phyloP scores from a whole-genome alignment of 2,113 vertebrate genomes.

The Rattus rattus region DNA sequence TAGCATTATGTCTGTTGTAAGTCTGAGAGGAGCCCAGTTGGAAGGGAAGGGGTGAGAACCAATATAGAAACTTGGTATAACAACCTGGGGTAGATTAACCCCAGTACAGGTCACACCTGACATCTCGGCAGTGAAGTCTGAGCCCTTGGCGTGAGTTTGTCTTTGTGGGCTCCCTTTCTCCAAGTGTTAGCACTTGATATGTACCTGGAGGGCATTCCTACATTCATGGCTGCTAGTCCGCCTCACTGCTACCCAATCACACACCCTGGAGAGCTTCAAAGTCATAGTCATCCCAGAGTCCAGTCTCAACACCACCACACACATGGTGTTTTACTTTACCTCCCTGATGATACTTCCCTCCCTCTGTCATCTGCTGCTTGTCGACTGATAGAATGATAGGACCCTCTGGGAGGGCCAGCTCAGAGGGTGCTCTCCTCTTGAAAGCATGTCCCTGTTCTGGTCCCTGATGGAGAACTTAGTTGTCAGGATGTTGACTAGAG shows the following conservation, averaged over 20 bases:
- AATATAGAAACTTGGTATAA: neutral
- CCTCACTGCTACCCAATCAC: neutral
- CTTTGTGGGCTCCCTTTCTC: neutral
- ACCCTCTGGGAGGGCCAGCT: neutral
- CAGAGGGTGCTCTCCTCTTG: neutral
- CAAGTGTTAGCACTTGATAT: neutral
- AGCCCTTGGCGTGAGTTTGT: neutral
- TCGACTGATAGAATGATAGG: neutral
- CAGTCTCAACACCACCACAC: neutral
- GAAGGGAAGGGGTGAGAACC: too few relatives aligned
- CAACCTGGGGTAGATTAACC: neutral
- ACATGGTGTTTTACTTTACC: too few relatives aligned
- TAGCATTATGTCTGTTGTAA: neutral
- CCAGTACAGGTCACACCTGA: neutral
- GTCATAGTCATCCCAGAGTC: fast-evolving
- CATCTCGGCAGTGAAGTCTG: neutral
- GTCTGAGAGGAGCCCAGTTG: neutral
- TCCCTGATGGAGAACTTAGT: neutral
- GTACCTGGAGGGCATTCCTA: neutral
- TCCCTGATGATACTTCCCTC: neutral
- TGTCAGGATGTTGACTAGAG: neutral
- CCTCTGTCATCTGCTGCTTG: too few relatives aligned
- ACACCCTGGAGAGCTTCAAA: neutral
- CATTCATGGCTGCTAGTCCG: too few relatives aligned
- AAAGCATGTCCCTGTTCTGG: neutral